Percentiles rank a stretch among this genome's conserved stretches.
Conservation (phyloP, 2,888 invertebrate genomes). For the Phorcus lineatus region DNA sequence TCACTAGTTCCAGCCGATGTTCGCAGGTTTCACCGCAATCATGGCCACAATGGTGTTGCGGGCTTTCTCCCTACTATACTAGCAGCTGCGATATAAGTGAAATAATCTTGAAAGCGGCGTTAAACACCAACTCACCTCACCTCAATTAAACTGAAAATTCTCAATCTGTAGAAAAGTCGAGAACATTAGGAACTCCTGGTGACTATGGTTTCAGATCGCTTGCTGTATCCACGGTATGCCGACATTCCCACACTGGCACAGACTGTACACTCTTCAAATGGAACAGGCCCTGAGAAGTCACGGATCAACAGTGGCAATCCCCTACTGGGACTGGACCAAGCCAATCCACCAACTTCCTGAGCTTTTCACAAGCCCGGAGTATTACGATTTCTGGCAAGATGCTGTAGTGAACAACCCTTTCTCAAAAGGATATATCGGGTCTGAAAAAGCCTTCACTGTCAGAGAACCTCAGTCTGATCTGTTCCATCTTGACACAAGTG, state of each 20-base stretch:
- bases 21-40: no score
- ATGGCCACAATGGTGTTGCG: no score
- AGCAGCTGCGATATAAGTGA: no score
- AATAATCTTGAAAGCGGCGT: no score
- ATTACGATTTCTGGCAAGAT: constrained; percentile 46
- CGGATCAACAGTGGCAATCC: constrained; percentile 39
- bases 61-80: no score
- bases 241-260: constrained; percentile 30
- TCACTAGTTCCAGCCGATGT: no score
- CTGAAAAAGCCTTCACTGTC: constrained; percentile 40
- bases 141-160: no score
- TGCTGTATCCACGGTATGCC: constrained; percentile 30
- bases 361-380: constrained; percentile 37
- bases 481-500: constrained; percentile 29
- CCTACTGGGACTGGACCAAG: constrained; percentile 52
- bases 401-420: constrained; percentile 35
- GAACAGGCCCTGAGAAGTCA: constrained; percentile 40
- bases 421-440: constrained; percentile 34
- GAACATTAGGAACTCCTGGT: no score
- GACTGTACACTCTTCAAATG: constrained; percentile 34
- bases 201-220: background rate
- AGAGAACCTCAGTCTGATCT: constrained; percentile 40
- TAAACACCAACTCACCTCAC: no score
- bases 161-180: no score
- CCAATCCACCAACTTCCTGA: constrained; percentile 34